phyloP scores from a whole-genome alignment of 2,797 vertebrate genomes.

The Ceryle rudis region DNA sequence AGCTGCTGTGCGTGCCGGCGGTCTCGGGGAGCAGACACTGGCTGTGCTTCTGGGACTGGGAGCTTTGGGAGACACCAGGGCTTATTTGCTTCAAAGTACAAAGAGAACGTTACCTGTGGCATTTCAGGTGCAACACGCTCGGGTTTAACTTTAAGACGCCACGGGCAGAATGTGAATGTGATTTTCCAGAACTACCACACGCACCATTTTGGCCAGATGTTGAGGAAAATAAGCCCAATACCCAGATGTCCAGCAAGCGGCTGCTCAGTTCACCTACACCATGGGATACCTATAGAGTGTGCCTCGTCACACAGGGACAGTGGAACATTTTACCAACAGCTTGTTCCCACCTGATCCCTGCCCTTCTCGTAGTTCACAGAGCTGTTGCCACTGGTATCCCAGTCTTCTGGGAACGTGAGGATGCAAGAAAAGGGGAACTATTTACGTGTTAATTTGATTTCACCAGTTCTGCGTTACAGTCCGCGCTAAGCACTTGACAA shows the following conservation, averaged over 20 bases:
- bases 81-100: neutral
- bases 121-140: neutral
- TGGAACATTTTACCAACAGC: neutral
- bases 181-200: neutral
- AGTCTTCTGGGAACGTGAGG: neutral
- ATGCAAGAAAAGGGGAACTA: neutral
- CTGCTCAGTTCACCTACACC: neutral
- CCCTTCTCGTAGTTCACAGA: neutral
- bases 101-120: neutral
- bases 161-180: neutral
- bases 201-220: neutral
- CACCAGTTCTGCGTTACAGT: neutral
- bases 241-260: neutral
- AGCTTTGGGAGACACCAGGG: neutral
- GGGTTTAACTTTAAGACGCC: neutral
- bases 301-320: neutral
- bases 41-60: neutral
- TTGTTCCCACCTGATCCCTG: neutral
- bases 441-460: neutral
- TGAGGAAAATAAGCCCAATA: neutral
- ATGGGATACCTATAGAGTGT: neutral
- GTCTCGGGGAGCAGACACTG: neutral
- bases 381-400: too few species aligned
- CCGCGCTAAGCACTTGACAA: neutral
- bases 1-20: rapidly evolving